Evolutionary conservation across 1,140 invertebrate genomes (phyloP).

Genomic region (Idris sp.): DNA sequence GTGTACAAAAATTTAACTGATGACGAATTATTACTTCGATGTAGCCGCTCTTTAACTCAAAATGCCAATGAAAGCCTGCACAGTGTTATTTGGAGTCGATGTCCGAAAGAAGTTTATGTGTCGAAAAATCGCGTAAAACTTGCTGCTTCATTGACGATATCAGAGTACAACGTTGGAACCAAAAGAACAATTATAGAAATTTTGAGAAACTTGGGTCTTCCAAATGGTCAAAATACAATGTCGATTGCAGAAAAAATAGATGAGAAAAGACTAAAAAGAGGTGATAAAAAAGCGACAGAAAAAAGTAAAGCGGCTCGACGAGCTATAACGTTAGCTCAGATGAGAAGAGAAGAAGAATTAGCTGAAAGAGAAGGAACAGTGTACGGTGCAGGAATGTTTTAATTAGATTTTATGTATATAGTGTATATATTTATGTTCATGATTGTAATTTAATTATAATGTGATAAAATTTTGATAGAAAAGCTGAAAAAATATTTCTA

Average conservation of each 20-base stretch:
- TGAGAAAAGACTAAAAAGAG: background rate
- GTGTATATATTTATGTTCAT: slow-evolving; percentile 1
- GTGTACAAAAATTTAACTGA: too few species aligned
- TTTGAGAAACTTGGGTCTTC: background rate
- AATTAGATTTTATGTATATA: background rate
- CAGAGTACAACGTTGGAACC: background rate
- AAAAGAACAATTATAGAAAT: background rate
- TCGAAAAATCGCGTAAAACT: too few species aligned
- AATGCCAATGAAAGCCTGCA: too few species aligned
- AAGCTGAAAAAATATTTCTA: too few species aligned
- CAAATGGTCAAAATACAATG: background rate
- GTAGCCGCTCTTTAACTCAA: too few species aligned
- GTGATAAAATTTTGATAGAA: too few species aligned
- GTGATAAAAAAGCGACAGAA: background rate
- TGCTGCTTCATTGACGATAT: too few species aligned
- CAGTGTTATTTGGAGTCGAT: too few species aligned
- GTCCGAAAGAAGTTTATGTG: too few species aligned
- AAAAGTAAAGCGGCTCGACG: background rate
- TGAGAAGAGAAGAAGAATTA: slow-evolving; percentile 1
- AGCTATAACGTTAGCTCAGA: slow-evolving; percentile 1
- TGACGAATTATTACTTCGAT: too few species aligned
- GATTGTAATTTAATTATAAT: too few species aligned
- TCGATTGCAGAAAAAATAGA: background rate
- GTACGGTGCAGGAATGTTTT: slow-evolving; percentile 6
- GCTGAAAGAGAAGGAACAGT: slow-evolving; percentile 1